These are phyloP conservation scores for Capromys pilorides DNA, from an alignment of 2,797 vertebrate species.

Conservation along the genomic window DNA sequence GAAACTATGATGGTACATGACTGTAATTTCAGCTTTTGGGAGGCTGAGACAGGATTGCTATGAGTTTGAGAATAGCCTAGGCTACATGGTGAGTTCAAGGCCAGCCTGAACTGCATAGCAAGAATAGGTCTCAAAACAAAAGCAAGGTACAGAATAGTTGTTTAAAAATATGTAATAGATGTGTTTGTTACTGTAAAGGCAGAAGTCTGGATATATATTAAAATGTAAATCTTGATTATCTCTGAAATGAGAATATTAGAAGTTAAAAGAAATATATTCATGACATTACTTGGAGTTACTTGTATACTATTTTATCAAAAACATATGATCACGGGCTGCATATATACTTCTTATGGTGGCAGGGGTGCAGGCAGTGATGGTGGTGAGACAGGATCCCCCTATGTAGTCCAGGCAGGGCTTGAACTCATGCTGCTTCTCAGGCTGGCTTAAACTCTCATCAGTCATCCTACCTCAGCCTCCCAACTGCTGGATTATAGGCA, in stretches of 20 bases:
- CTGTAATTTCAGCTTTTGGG: background rate
- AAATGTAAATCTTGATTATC: background rate
- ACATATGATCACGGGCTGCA: background rate
- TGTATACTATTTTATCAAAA: slow-evolving; percentile 25
- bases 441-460: background rate
- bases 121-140: background rate
- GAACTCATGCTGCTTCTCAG: background rate
- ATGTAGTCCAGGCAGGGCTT: background rate
- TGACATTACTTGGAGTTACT: background rate
- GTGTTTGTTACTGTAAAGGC: background rate
- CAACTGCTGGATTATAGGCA: background rate
- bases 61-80: background rate
- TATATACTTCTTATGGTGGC: background rate
- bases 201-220: background rate
- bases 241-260: background rate
- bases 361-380: background rate
- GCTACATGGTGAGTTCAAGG: background rate
- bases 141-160: slow-evolving; percentile 1
- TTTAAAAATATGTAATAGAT: background rate
- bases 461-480: background rate
- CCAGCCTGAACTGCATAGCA: background rate
- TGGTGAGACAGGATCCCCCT: background rate
- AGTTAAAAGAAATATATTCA: background rate
- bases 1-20: background rate
- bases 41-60: background rate